These are phyloP conservation scores for Ophioninae sp. DNA, from an alignment of 2,888 invertebrate genomes.

Conservation along the genomic window DNA sequence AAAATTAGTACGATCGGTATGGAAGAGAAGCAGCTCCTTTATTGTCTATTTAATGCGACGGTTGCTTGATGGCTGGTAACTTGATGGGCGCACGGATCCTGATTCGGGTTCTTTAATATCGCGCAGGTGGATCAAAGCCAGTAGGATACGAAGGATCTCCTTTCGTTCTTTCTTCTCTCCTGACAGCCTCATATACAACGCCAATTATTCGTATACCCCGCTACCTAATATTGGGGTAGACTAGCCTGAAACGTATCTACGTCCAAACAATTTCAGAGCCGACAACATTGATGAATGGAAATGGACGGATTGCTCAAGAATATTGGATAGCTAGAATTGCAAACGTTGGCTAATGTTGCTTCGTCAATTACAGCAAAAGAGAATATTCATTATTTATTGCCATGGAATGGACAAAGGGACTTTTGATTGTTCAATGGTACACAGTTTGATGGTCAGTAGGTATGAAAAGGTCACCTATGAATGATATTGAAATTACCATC, in stretches of 20 bases:
- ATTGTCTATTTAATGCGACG: constrained; percentile 47
- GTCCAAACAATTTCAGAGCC: neutral
- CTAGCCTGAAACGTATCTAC: neutral
- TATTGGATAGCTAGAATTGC: neutral
- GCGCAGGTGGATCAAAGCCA: constrained; percentile 45
- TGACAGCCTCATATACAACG: neutral
- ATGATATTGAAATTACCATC: neutral
- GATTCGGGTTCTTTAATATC: constrained; percentile 41
- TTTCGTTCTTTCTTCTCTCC: constrained; percentile 1
- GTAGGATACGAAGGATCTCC: constrained; percentile 14
- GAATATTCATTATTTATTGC: neutral
- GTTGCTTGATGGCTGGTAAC: constrained; percentile 19
- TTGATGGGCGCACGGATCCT: constrained; percentile 9
- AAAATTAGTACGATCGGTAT: constrained; percentile 55
- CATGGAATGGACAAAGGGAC: neutral
- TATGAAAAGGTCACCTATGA: neutral
- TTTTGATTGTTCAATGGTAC: neutral
- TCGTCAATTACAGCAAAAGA: neutral
- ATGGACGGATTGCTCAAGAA: neutral
- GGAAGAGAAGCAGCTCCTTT: constrained; percentile 16
- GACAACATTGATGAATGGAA: neutral
- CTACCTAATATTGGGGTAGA: neutral
- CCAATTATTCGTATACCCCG: neutral
- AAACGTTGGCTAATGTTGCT: neutral
- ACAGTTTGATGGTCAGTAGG: neutral